These are phyloP conservation scores for Danio aesculapii DNA, from an alignment of 2,797 vertebrate genomes.

Conservation along the genomic window DNA sequence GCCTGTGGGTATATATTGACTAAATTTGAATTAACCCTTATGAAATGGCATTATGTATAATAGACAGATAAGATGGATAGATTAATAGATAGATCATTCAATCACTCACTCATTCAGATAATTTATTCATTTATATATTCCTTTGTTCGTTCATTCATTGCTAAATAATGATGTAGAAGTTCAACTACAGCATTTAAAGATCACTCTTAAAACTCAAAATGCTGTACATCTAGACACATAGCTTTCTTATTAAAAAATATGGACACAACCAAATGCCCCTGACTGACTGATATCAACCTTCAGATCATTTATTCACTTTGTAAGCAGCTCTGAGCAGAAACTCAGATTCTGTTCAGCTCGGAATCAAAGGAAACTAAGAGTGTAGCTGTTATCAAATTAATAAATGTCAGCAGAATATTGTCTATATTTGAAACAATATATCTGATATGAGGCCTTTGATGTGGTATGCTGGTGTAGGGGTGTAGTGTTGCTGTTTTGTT, in stretches of 20 bases:
- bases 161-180: not conserved
- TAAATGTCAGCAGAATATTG: not conserved
- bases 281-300: not conserved
- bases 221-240: not conserved
- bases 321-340: not conserved
- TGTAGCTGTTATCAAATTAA: not conserved
- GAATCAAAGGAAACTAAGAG: not conserved
- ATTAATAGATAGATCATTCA: no score
- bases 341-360: not conserved
- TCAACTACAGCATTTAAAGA: not conserved
- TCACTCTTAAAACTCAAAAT: not conserved
- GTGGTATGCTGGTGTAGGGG: not conserved
- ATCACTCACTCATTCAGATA: no score
- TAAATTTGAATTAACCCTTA: no score
- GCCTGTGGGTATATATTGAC: no score
- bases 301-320: slow-evolving; percentile 16
- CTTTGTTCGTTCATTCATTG: no score
- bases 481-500: not conserved
- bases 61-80: no score
- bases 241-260: slow-evolving; percentile 1
- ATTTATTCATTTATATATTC: no score
- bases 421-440: not conserved
- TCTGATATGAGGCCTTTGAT: not conserved
- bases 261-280: slow-evolving; percentile 21
- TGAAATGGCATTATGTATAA: no score